A percentile compares a stretch with the other conserved stretches of the same genome.
Evolutionary conservation across 2,113 vertebrate species (phyloP).

Genomic region (Mystacornis crossleyi): DNA sequence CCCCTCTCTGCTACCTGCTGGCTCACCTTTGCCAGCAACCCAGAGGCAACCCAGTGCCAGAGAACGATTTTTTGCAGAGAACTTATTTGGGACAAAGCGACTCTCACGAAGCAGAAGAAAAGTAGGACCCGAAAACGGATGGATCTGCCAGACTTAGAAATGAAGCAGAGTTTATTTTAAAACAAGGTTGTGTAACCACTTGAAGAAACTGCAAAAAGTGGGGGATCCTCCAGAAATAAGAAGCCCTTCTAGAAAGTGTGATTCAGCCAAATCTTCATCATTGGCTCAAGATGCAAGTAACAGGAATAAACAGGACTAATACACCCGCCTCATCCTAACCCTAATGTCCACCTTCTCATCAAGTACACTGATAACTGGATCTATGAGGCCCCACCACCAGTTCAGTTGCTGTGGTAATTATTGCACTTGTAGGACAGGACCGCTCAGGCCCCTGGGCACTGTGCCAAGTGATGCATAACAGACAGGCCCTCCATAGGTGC

Average conservation of each 20-base stretch:
- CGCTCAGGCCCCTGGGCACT: rapidly evolving
- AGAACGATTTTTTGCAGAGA: neutral
- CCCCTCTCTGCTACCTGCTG: neutral
- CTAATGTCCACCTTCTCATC: neutral
- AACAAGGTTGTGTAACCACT: constrained; percentile 31
- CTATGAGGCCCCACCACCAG: rapidly evolving
- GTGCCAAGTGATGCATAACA: neutral
- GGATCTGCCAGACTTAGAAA: constrained; percentile 38
- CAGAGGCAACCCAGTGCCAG: rapidly evolving
- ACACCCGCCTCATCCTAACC: neutral
- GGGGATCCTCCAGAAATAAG: neutral
- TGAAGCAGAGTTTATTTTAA: constrained; percentile 54
- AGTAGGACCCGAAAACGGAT: neutral
- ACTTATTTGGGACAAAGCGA: neutral
- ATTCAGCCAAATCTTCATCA: constrained; percentile 6
- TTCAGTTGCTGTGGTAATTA: neutral
- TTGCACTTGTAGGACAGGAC: neutral
- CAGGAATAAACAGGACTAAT: neutral
- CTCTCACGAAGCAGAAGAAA: neutral
- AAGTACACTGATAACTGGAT: neutral
- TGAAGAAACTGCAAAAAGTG: constrained; percentile 7
- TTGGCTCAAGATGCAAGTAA: neutral
- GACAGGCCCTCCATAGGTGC: neutral
- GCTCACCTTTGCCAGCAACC: neutral
- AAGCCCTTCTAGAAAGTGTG: neutral